Percentiles rank a stretch among this genome's conserved stretches.
phyloP scores from a whole-genome alignment of 2,113 vertebrate genomes.

The Poecile atricapillus region DNA sequence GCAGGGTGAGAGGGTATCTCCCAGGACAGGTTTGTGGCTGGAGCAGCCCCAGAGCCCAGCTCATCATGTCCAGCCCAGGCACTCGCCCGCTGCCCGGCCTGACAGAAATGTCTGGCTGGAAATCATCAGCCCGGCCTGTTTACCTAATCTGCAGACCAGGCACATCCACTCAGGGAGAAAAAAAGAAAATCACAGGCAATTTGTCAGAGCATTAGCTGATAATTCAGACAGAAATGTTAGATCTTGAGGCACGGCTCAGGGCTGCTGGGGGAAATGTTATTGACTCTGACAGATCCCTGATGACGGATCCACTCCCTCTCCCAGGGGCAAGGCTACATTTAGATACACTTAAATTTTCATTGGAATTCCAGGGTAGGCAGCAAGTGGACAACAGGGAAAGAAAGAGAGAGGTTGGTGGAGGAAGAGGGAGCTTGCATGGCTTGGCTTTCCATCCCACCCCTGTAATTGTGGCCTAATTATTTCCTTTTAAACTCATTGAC shows the following conservation, averaged over 20 bases:
- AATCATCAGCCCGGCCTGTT: not conserved
- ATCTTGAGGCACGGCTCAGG: conserved; percentile 27
- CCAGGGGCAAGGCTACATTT: conserved; percentile 47
- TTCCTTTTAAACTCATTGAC: conserved; percentile 31
- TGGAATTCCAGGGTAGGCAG: not conserved
- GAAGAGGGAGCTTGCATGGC: not conserved
- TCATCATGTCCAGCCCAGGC: not conserved
- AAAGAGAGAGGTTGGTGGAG: not conserved
- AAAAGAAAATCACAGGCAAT: conserved; percentile 67
- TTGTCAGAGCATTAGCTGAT: conserved; percentile 71
- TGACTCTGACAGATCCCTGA: conserved; percentile 62
- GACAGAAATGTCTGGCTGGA: not conserved
- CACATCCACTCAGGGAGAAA: conserved; percentile 48
- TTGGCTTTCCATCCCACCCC: not conserved
- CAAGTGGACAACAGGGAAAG: not conserved
- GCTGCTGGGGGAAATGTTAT: conserved; percentile 38
- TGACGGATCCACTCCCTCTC: conserved; percentile 53
- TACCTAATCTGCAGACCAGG: conserved; percentile 49
- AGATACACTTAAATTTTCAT: conserved; percentile 34
- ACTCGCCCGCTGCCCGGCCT: not conserved
- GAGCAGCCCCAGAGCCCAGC: fast-evolving
- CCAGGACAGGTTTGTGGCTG: fast-evolving
- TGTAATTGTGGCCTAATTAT: not conserved
- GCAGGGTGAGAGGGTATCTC: not conserved
- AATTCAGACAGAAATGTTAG: conserved; percentile 68